Evolutionary conservation across 1,140 invertebrate species (phyloP), one percentile per base, ranked within the genome.

Genomic region (Caenorhabditis latens): DNA sequence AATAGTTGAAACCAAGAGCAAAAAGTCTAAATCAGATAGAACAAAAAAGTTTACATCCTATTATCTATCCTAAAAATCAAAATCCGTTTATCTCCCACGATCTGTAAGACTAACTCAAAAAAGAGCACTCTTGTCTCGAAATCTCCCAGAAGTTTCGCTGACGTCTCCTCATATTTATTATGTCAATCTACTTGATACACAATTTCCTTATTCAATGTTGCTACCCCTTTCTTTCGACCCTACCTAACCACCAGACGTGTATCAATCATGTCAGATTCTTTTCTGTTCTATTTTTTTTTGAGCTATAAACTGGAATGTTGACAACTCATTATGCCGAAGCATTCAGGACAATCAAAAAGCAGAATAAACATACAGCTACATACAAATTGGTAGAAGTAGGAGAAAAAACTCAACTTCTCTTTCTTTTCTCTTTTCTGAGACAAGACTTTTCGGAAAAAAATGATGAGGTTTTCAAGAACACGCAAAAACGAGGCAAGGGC

Each of bases 391-490:
- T 32, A 21, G 32, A 63, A 40, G 5, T 13, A 32, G 21, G 11
- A 11, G 11, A 14, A 63, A 32, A 32, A 11, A 21, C 21, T 11
- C 8, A 58, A 58, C 13, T 8, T 53, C 11, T 7, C 8, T 21
- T n/a, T 11, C 7, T 63, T 58, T 21, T 58, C 21, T 58, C 19
- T 67, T n/a, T 67, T 67, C 32, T 19, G 32, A 67, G 32, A 32
- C 32, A 67, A 67, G 40, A 67, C 63, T 42, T 19, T 67, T 32
- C 32, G 7, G 32, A 67, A 40, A 67, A 75, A 46, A 48, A 48
- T 75, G 67, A 75, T 75, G 67, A 75, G 67, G n/a, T 75, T 75
- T 75, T 46, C 42, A 46, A 75, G 42, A 75, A 75, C 67, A 75
- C 19, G 67, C 67, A n/a, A 46, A 75, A 75, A 75, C 19, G 1